phyloP scores from a whole-genome alignment of 2,113 vertebrate species.

The Apus apus region DNA sequence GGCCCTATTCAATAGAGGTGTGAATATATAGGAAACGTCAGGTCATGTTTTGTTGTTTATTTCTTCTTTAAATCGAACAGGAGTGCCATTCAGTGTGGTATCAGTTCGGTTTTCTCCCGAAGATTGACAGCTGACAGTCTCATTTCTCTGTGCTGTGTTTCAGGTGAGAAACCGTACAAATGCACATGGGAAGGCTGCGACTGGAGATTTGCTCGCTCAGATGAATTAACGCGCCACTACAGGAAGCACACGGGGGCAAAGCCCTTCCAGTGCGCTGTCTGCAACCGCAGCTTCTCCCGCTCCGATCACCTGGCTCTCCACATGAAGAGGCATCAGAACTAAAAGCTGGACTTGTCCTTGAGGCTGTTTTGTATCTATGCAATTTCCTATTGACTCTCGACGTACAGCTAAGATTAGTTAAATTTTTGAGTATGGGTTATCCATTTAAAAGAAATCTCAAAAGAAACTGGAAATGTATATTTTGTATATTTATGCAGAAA shows the following conservation, averaged over 20 bases:
- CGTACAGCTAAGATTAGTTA: neutral
- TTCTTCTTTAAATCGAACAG: neutral
- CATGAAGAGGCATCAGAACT: conserved; percentile 98
- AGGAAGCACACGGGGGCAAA: conserved; percentile 97
- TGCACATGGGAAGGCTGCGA: conserved; percentile 97
- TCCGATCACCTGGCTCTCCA: conserved; percentile 97
- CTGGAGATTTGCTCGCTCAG: conserved; percentile 95
- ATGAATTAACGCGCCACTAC: conserved; percentile 97
- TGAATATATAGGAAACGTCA: fast-evolving
- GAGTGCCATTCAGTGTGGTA: fast-evolving
- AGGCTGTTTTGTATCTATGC: conserved; percentile 60
- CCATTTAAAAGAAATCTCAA: conserved; percentile 41
- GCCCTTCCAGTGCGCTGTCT: conserved; percentile 94
- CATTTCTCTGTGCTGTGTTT: neutral
- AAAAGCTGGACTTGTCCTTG: neutral
- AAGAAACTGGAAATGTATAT: conserved; percentile 84
- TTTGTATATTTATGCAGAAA: conserved; percentile 84
- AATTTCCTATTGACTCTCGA: conserved; percentile 47
- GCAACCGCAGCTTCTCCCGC: conserved; percentile 95
- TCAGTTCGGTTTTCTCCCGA: fast-evolving
- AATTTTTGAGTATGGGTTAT: conserved; percentile 49
- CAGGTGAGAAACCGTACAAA: conserved; percentile 97
- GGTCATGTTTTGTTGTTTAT: neutral
- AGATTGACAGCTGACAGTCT: neutral
- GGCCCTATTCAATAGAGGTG: neutral